These are phyloP conservation scores for Parauchenoglanis ngamensis DNA, from an alignment of 2,797 vertebrate genomes.

Conservation along the genomic window DNA sequence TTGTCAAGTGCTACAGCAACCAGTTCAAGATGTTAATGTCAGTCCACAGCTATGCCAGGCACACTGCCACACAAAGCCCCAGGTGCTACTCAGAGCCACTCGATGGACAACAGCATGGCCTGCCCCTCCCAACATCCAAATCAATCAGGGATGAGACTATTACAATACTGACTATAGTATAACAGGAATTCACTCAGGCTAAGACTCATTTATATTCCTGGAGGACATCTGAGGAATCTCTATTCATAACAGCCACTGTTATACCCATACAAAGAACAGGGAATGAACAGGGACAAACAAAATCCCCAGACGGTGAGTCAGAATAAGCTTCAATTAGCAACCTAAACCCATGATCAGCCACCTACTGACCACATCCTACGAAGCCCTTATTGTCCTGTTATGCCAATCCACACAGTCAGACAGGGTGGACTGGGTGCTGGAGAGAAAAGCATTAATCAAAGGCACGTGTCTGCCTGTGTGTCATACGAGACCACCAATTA, in stretches of 20 bases:
- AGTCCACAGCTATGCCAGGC: conserved; percentile 46
- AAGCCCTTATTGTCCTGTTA: conserved; percentile 79
- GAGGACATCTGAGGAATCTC: conserved; percentile 56
- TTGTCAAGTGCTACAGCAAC: conserved; percentile 1
- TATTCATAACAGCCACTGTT: conserved; percentile 51
- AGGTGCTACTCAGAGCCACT: conserved; percentile 62
- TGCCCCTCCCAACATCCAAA: conserved; percentile 59
- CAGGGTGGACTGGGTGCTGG: conserved; percentile 65
- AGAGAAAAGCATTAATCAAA: conserved; percentile 70
- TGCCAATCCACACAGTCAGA: conserved; percentile 73
- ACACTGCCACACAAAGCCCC: conserved; percentile 58
- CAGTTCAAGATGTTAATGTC: conserved; percentile 21
- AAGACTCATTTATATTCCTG: conserved; percentile 59
- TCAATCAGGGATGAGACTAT: conserved; percentile 63
- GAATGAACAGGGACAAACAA: conserved; percentile 66
- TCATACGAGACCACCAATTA: conserved; percentile 80
- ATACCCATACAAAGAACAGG: conserved; percentile 56
- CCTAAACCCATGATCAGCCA: conserved; percentile 44
- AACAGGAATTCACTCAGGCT: conserved; percentile 58
- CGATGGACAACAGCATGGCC: conserved; percentile 61
- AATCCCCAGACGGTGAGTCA: conserved; percentile 68
- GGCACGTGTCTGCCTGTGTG: conserved; percentile 65
- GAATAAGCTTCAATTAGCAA: conserved; percentile 58
- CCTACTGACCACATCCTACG: conserved; percentile 66
- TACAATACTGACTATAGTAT: conserved; percentile 62